Evolutionary conservation across 2,113 vertebrate genomes (phyloP), one percentile per base, ranked within the genome.

Genomic region (Melozone crissalis): DNA sequence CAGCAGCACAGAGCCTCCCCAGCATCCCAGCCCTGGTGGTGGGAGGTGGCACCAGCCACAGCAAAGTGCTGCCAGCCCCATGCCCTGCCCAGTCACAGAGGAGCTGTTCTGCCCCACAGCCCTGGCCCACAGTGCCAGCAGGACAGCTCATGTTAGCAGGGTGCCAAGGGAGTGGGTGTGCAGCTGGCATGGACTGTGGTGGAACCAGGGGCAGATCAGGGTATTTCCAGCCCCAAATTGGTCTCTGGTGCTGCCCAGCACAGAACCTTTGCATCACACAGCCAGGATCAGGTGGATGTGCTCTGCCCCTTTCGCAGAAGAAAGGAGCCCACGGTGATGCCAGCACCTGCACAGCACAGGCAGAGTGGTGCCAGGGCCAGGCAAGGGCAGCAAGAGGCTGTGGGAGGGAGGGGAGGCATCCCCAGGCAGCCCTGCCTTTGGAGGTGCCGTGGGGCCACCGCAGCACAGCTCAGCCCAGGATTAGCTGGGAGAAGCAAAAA

Each of bases 401-500:
- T 0, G 0, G 49, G 62, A 68, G 67, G 75, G 43, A 43, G 41
- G 12, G 26, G 41, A 51, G 51, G 12, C 11, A 33, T 11, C 52
- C 2, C 1, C 30, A 7, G 57, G 57, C 75, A 75, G 84, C 71
- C 49, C 78, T 26, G 67, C 52, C 23, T 0, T 37, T 27, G 72
- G 74, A 75, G 59, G 35, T 85, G 63, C 77, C n/a, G 51, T 14
- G 2, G 87, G 87, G 95, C 95, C 78, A 63, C 71, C 78, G 61
- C 67, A n/a, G 78, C 84, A 52, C 67, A 41, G 96, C 90, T 96
- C 94, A 95, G 35, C 95, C 68, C 52, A 2, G 92, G 95, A 96
- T 96, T 96, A 96, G 76, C 79, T 69, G n/a, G 24, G 82, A 39
- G 93, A 95, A 94, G 72, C 95, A 97, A 96, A 95, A 96, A 96